Percentiles rank a stretch among this genome's conserved stretches.
phyloP scores from a whole-genome alignment of 2,888 invertebrate genomes.

The Nemoura dubitans region DNA sequence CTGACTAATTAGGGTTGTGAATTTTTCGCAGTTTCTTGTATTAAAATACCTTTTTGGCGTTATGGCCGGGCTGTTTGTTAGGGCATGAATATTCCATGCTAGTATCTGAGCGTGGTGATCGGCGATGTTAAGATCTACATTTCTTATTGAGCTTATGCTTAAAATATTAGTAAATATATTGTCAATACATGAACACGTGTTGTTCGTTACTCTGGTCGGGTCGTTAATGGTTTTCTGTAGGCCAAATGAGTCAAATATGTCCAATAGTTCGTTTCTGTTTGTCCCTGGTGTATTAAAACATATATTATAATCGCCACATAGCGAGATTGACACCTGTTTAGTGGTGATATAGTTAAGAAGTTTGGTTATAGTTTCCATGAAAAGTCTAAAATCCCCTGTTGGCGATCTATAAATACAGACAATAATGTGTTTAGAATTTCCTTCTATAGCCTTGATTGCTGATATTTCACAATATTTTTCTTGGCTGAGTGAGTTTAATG shows the following conservation, averaged over 20 bases:
- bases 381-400: background rate
- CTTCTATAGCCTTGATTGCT: background rate
- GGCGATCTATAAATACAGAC: conserved; percentile 2
- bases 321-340: background rate
- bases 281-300: background rate
- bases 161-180: conserved; percentile 9
- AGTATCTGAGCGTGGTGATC: background rate
- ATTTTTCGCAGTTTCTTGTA: background rate
- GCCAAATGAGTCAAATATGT: background rate
- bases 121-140: background rate
- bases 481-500: background rate
- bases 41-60: background rate
- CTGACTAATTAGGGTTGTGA: background rate
- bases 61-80: background rate
- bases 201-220: background rate
- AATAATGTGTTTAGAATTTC: background rate
- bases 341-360: background rate
- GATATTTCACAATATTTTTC: conserved; percentile 10
- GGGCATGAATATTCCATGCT: background rate
- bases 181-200: background rate
- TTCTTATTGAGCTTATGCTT: background rate
- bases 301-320: background rate
- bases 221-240: background rate
- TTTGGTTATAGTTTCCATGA: background rate
- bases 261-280: background rate